Conservation (phyloP, 2,888 invertebrate genomes). For the Criorhina ranunculi region DNA sequence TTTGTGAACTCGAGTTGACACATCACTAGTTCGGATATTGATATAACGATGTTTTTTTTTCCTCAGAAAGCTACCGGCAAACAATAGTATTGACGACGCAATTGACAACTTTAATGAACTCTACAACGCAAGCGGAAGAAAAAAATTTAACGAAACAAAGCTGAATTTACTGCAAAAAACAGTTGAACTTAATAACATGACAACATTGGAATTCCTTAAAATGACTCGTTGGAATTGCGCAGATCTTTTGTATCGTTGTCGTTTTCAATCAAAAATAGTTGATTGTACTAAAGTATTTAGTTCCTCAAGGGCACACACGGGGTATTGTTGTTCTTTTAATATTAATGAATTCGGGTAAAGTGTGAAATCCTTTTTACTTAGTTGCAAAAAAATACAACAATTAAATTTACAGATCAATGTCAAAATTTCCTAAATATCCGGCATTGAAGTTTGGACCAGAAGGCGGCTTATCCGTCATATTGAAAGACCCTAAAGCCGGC, state of each 20-base stretch:
- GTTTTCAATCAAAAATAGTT: constrained; percentile 82
- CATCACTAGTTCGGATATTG: no score
- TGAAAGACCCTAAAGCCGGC: constrained; percentile 79
- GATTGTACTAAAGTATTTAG: constrained; percentile 85
- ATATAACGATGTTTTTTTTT: no score
- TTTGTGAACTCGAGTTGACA: no score
- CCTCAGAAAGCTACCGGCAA: constrained; percentile 76
- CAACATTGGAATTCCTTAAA: constrained; percentile 84
- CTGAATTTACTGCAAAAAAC: constrained; percentile 74
- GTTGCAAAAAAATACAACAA: no score
- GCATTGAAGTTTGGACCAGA: constrained; percentile 80
- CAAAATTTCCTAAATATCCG: constrained; percentile 28
- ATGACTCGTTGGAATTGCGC: constrained; percentile 86
- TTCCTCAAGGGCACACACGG: constrained; percentile 85
- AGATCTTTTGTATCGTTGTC: constrained; percentile 85
- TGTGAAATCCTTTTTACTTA: no score
- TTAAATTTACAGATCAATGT: constrained; percentile 35
- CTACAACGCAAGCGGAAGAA: constrained; percentile 79
- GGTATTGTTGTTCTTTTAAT: constrained; percentile 88
- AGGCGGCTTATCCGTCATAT: constrained; percentile 81
- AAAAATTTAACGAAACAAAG: constrained; percentile 65
- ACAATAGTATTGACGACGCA: constrained; percentile 68
- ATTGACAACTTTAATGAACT: constrained; percentile 77
- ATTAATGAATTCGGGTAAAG: constrained; percentile 79
- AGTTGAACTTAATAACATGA: constrained; percentile 80